Evolutionary conservation across 2,888 invertebrate genomes (phyloP).

Genomic region (Drosophila bunnanda): DNA sequence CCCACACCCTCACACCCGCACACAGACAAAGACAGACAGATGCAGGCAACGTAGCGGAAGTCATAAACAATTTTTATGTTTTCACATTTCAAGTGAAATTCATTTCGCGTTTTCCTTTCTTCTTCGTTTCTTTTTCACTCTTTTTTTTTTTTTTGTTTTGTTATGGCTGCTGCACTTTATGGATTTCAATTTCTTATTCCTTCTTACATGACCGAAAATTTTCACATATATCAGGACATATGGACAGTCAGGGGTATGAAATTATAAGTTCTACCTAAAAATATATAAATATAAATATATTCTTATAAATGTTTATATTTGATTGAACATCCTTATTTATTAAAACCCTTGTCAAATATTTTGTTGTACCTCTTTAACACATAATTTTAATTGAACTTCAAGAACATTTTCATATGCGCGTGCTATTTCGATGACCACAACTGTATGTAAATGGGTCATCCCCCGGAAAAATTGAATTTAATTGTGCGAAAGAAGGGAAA

Average conservation of each 20-base stretch:
- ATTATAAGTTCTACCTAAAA: background rate
- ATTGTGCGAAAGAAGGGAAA: conserved; percentile 19
- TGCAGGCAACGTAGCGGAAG: conserved; percentile 69
- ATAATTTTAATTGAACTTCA: background rate
- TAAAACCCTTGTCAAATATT: background rate
- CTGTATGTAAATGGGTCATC: conserved; percentile 4
- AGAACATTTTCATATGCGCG: too few relatives aligned
- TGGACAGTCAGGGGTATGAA: background rate
- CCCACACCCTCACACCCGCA: background rate
- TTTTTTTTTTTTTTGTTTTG: conserved; percentile 38
- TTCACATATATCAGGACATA: conserved; percentile 14
- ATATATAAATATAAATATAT: background rate
- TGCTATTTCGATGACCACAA: background rate
- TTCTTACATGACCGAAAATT: conserved; percentile 33
- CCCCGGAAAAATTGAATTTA: conserved; percentile 13
- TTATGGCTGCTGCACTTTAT: conserved; percentile 76
- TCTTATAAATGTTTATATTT: background rate
- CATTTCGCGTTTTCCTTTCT: conserved; percentile 72
- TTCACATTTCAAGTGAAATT: conserved; percentile 80
- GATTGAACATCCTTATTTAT: fast-evolving
- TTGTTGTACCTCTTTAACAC: fast-evolving
- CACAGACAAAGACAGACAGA: conserved; percentile 39
- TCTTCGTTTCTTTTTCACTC: conserved; percentile 1
- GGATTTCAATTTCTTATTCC: conserved; percentile 48
- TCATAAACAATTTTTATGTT: conserved; percentile 79